A percentile compares a stretch with the other conserved stretches of the same genome.
These are phyloP conservation scores for Apodemus speciosus DNA, from an alignment of 2,113 vertebrate species.

Conservation along the genomic window DNA sequence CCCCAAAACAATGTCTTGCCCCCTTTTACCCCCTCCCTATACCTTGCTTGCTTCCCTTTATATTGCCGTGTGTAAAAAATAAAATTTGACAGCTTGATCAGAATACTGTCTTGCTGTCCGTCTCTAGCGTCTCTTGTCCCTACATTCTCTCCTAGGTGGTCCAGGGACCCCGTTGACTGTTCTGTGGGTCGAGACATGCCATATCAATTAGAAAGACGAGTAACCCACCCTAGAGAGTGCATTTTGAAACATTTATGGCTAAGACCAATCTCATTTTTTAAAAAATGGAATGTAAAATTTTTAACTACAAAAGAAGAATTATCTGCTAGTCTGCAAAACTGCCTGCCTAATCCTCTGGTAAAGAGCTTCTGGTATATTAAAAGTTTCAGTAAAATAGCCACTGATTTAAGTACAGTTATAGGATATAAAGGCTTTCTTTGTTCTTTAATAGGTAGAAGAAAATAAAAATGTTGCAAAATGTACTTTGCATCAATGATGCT, in stretches of 20 bases:
- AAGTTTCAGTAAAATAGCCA: not conserved
- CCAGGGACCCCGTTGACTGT: too few relatives aligned
- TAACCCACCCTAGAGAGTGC: not conserved
- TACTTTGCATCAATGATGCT: not conserved
- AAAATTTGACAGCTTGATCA: too few relatives aligned
- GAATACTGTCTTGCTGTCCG: too few relatives aligned
- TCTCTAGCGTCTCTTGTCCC: too few relatives aligned
- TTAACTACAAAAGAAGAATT: conserved; percentile 36
- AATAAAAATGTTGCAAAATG: not conserved
- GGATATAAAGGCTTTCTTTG: conserved; percentile 1
- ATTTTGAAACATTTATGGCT: conserved; percentile 25
- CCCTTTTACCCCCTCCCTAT: too few relatives aligned
- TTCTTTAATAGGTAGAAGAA: not conserved
- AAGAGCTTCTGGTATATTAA: not conserved
- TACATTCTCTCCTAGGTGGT: too few relatives aligned
- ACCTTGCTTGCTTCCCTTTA: too few relatives aligned
- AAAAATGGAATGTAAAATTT: conserved; percentile 47
- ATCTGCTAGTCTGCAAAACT: not conserved
- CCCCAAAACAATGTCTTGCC: too few relatives aligned
- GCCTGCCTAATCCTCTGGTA: conserved; percentile 27
- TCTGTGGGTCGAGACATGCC: too few relatives aligned
- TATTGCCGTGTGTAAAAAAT: too few relatives aligned
- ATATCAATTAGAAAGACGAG: not conserved
- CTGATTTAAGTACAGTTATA: conserved; percentile 29
- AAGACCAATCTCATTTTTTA: conserved; percentile 26